phyloP scores from a whole-genome alignment of 1,140 invertebrate genomes.

The Augochlora pura region DNA sequence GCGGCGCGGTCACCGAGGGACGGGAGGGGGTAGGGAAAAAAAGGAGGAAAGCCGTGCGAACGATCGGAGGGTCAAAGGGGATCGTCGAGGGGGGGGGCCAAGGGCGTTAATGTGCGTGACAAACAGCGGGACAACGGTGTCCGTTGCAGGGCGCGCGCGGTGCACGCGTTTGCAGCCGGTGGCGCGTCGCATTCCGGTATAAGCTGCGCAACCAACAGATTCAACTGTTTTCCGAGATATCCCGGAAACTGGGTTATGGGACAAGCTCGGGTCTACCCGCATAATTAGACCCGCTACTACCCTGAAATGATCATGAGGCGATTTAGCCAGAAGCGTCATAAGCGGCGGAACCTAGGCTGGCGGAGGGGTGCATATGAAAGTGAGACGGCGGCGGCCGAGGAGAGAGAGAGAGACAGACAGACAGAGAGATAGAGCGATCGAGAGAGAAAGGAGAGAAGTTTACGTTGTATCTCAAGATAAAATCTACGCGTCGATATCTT shows the following conservation, averaged over 20 bases:
- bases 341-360: neutral
- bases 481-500: conserved; percentile 36
- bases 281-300: conserved; percentile 50
- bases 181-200: conserved; percentile 11
- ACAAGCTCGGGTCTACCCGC: conserved; percentile 39
- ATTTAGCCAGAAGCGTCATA: conserved; percentile 11
- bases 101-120: neutral
- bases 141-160: no score
- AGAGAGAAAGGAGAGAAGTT: conserved; percentile 16
- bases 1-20: neutral
- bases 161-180: conserved; percentile 14
- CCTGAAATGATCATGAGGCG: conserved; percentile 34
- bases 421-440: no score
- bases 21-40: no score
- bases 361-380: neutral
- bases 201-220: conserved; percentile 23
- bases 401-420: no score
- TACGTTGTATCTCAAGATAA: conserved; percentile 42
- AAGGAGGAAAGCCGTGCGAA: neutral
- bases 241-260: conserved; percentile 49
- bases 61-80: neutral
- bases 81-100: neutral
- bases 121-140: conserved; percentile 6
- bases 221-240: conserved; percentile 46
- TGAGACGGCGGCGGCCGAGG: neutral